Conservation (phyloP, 1,140 invertebrate genomes). For the Zaprionus lachaisei region DNA sequence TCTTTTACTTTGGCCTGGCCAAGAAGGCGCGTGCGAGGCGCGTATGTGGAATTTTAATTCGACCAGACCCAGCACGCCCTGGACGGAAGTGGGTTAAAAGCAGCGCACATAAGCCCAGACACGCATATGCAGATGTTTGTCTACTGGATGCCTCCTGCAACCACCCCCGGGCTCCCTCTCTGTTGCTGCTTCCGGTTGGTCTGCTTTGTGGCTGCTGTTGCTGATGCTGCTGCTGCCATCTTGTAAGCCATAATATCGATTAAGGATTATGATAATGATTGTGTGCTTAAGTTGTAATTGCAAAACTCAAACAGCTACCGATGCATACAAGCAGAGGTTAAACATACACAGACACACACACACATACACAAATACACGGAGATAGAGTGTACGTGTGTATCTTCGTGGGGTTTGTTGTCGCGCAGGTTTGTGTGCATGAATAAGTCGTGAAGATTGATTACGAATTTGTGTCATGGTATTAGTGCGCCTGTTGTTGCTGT, state of each 20-base stretch:
- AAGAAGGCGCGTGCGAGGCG: slow-evolving; percentile 22
- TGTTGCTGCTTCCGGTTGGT: slow-evolving; percentile 1
- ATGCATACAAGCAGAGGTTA: slow-evolving; percentile 25
- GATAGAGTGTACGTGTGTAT: slow-evolving; percentile 13
- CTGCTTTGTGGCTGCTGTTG: slow-evolving; percentile 22
- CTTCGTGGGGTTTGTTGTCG: slow-evolving; percentile 47
- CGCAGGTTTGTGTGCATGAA: slow-evolving; percentile 68
- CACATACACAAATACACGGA: background rate
- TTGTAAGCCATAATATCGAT: slow-evolving; percentile 77
- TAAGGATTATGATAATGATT: slow-evolving; percentile 81
- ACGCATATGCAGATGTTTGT: slow-evolving; percentile 44
- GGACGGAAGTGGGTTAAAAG: slow-evolving; percentile 63
- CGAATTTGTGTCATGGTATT: slow-evolving; percentile 68
- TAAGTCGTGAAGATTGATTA: slow-evolving; percentile 71
- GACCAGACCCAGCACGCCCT: slow-evolving; percentile 34
- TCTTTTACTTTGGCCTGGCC: slow-evolving; percentile 26
- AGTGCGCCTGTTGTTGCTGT: slow-evolving; percentile 49
- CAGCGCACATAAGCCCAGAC: slow-evolving; percentile 32
- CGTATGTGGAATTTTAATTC: slow-evolving; percentile 67
- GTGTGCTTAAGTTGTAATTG: slow-evolving; percentile 78
- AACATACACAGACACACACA: background rate
- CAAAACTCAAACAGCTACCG: slow-evolving; percentile 63
- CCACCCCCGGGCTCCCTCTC: background rate
- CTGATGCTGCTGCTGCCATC: slow-evolving; percentile 27
- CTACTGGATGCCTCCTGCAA: background rate